Evolutionary conservation across 2,113 vertebrate genomes (phyloP).

Genomic region (Lepidothrix coronata): DNA sequence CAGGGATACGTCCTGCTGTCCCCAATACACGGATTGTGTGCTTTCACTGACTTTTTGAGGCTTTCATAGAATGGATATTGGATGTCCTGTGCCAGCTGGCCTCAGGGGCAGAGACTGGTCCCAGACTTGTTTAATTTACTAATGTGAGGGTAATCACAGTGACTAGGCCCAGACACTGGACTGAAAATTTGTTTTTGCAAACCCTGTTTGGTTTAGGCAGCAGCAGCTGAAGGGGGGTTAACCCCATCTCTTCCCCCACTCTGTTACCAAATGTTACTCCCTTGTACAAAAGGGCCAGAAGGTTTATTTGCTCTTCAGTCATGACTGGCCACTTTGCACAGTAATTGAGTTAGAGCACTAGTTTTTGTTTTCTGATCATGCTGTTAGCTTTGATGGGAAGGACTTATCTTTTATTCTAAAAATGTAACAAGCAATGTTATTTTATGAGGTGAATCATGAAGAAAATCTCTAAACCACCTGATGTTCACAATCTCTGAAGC

Average conservation of each 20-base stretch:
- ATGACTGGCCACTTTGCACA: not conserved
- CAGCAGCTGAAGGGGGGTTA: not conserved
- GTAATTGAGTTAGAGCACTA: not conserved
- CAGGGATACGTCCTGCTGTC: not conserved
- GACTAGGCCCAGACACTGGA: not conserved
- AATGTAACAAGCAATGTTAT: not conserved
- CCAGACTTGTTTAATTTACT: constrained; percentile 5
- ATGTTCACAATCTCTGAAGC: not conserved
- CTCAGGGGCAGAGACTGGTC: not conserved
- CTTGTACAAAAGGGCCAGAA: not conserved
- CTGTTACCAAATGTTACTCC: not conserved
- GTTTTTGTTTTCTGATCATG: not conserved
- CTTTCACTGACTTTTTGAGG: not conserved
- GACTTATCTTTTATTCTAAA: not conserved
- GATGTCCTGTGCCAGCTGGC: not conserved
- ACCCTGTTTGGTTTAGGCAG: not conserved
- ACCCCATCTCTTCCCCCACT: not conserved
- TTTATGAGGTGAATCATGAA: not conserved
- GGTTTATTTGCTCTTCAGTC: not conserved
- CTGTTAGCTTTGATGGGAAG: not conserved
- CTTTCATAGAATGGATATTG: not conserved
- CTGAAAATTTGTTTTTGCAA: not conserved
- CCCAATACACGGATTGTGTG: not conserved
- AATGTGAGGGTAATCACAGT: not conserved
- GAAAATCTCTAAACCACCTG: not conserved